phyloP scores from a whole-genome alignment of 2,113 vertebrate genomes.

The Paralichthys olivaceus region DNA sequence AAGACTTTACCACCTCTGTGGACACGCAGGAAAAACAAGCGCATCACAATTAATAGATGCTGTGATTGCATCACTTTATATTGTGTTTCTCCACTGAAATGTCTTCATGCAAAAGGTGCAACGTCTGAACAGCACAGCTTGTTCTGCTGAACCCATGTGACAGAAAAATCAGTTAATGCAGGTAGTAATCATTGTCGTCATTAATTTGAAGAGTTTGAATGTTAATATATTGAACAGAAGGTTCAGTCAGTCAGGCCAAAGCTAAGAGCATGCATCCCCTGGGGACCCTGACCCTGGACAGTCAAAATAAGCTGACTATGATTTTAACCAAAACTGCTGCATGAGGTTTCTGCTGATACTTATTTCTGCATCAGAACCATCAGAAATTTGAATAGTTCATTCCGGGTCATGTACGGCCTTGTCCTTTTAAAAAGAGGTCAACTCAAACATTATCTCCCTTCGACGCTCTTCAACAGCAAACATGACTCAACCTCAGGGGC shows the following conservation, averaged over 20 bases:
- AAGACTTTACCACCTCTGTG: too few species aligned
- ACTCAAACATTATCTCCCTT: conserved; percentile 35
- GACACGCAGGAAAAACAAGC: neutral
- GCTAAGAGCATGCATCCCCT: neutral
- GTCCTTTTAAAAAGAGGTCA: conserved; percentile 45
- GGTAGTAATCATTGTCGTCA: neutral
- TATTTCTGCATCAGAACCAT: neutral
- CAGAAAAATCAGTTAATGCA: too few species aligned
- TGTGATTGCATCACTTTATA: too few species aligned
- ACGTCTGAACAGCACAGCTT: too few species aligned
- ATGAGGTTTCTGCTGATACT: neutral
- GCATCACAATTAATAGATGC: too few species aligned
- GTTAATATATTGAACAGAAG: neutral
- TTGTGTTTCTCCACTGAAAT: too few species aligned
- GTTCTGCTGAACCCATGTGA: too few species aligned
- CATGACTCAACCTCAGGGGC: conserved; percentile 48
- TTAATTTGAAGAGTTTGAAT: neutral
- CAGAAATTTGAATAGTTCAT: conserved; percentile 10
- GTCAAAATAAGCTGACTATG: too few species aligned
- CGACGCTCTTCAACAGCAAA: conserved; percentile 35
- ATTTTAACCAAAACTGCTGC: neutral
- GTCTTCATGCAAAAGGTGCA: too few species aligned
- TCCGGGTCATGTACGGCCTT: neutral
- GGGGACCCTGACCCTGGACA: neutral
- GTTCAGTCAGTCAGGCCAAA: neutral